Evolutionary conservation across 2,888 invertebrate genomes (phyloP).

Genomic region (Papilio demoleus): DNA sequence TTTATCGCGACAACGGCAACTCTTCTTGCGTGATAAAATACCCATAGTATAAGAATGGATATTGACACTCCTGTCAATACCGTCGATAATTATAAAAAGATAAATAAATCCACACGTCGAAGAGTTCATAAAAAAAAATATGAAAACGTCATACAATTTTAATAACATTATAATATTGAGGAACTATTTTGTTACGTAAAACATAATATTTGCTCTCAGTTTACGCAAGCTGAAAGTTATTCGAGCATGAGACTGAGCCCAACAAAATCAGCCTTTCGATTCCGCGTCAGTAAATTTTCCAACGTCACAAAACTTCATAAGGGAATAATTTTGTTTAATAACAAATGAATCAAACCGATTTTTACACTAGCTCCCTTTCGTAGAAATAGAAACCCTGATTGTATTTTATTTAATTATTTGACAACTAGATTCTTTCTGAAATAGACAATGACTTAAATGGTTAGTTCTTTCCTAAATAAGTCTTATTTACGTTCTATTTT

Average conservation of each 20-base stretch:
- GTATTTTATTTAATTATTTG: too few species aligned
- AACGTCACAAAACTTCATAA: slow-evolving; percentile 27
- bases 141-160: neutral
- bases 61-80: too few species aligned
- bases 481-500: too few species aligned
- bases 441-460: too few species aligned
- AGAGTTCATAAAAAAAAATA: neutral
- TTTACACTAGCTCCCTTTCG: neutral
- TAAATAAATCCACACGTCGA: neutral
- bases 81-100: too few species aligned
- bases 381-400: too few species aligned
- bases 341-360: neutral
- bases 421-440: too few species aligned
- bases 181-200: slow-evolving; percentile 5
- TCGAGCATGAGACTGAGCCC: slow-evolving; percentile 33
- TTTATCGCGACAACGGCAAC: too few species aligned
- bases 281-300: slow-evolving; percentile 34
- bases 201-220: slow-evolving; percentile 12
- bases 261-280: slow-evolving; percentile 35
- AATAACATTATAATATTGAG: neutral
- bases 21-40: too few species aligned
- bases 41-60: too few species aligned
- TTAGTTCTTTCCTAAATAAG: too few species aligned
- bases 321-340: slow-evolving; percentile 4
- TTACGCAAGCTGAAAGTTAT: slow-evolving; percentile 17